These are phyloP conservation scores for Ptychobarbus kaznakovi DNA, from an alignment of 2,797 vertebrate species.

Conservation along the genomic window DNA sequence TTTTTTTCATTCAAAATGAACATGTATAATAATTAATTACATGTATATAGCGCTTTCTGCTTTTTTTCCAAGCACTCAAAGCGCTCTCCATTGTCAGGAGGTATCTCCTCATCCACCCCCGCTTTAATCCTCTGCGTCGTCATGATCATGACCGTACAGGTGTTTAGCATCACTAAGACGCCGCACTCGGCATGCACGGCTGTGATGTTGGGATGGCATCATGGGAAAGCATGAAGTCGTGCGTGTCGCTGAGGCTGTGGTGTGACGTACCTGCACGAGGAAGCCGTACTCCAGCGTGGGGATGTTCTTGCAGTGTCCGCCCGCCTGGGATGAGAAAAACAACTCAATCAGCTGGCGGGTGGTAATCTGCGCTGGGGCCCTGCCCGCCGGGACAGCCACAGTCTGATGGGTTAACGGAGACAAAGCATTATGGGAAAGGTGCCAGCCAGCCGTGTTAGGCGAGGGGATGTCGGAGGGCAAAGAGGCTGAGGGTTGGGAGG, in stretches of 20 bases:
- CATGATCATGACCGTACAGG: background rate
- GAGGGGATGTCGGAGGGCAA: slow-evolving; percentile 61
- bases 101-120: no score
- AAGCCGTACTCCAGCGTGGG: slow-evolving; percentile 98
- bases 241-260: background rate
- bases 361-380: slow-evolving; percentile 88
- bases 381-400: slow-evolving; percentile 85
- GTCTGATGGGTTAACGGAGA: slow-evolving; percentile 88
- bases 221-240: background rate
- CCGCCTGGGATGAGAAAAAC: slow-evolving; percentile 88
- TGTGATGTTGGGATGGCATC: slow-evolving; percentile 2
- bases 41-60: no score
- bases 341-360: slow-evolving; percentile 90
- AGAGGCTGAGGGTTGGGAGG: slow-evolving; percentile 65
- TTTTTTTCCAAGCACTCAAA: no score
- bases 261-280: slow-evolving; percentile 89
- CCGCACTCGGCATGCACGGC: background rate
- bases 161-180: background rate
- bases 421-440: slow-evolving; percentile 85
- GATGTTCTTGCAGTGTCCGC: slow-evolving; percentile 98
- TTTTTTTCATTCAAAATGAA: background rate
- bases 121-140: no score
- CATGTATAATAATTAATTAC: background rate
- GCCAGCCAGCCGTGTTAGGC: slow-evolving; percentile 68
- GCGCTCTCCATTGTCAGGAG: no score